Percentiles rank a stretch among this genome's conserved stretches.
Conservation (phyloP, 1,140 invertebrate species). For the Arctopsyche grandis region DNA sequence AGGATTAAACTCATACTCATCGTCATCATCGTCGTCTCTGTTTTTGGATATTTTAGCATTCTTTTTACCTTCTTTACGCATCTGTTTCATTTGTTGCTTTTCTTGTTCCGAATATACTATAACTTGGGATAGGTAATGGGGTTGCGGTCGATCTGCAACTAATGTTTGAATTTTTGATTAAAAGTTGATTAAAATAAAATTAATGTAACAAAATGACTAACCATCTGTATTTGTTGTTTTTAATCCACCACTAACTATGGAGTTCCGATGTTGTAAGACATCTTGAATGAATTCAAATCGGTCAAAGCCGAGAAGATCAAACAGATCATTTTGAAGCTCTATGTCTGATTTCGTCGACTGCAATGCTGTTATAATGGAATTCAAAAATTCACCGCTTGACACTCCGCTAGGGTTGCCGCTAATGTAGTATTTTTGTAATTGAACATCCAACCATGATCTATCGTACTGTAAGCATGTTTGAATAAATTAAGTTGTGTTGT, state of each 20-base stretch:
- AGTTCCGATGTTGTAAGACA: conserved; percentile 76
- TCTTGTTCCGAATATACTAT: conserved; percentile 87
- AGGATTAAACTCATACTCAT: conserved; percentile 62
- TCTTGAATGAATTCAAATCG: conserved; percentile 86
- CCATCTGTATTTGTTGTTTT: neutral
- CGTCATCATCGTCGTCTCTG: conserved; percentile 65
- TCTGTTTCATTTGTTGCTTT: conserved; percentile 81
- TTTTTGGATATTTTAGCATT: conserved; percentile 70
- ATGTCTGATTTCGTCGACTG: conserved; percentile 74
- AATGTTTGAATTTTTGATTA: neutral
- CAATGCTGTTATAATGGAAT: conserved; percentile 70
- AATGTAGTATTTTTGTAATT: conserved; percentile 67
- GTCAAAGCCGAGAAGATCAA: conserved; percentile 89
- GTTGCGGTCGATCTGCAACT: conserved; percentile 57
- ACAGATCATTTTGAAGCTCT: conserved; percentile 86
- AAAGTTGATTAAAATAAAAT: too few species aligned
- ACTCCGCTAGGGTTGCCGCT: conserved; percentile 62
- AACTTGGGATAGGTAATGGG: conserved; percentile 77
- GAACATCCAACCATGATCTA: conserved; percentile 67
- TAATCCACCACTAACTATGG: conserved; percentile 34
- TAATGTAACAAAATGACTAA: neutral
- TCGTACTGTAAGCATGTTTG: conserved; percentile 69
- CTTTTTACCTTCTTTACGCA: conserved; percentile 91
- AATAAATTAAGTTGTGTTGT: conserved; percentile 53
- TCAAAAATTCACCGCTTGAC: conserved; percentile 69